These are phyloP conservation scores for Ciconia boyciana DNA, from an alignment of 2,113 vertebrate species.

Conservation along the genomic window DNA sequence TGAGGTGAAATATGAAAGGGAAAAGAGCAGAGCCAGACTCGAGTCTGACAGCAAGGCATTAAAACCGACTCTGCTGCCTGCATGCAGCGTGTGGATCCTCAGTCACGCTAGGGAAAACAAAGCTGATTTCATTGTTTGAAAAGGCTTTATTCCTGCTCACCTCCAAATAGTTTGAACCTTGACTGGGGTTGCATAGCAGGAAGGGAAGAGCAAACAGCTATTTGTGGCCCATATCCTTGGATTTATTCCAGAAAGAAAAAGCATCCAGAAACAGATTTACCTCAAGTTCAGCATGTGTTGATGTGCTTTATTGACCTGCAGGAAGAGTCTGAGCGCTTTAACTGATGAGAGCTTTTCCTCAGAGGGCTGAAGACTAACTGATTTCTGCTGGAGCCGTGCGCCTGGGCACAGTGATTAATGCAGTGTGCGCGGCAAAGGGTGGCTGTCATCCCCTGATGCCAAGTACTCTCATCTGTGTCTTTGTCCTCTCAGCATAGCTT, in stretches of 20 bases:
- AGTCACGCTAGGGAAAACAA: neutral
- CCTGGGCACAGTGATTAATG: rapidly evolving
- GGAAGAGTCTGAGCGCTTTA: neutral
- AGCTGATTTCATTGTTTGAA: neutral
- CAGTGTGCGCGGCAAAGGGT: rapidly evolving
- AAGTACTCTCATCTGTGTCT: neutral
- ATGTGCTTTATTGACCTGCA: neutral
- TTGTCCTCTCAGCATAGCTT: neutral
- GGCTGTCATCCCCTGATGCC: neutral
- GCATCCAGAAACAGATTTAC: neutral
- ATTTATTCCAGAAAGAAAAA: neutral
- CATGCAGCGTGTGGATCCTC: rapidly evolving
- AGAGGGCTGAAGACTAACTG: neutral
- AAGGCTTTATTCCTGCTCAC: neutral
- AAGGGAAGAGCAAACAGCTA: neutral
- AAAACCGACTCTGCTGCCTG: neutral
- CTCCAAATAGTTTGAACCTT: neutral
- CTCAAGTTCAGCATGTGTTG: neutral
- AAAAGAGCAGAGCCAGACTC: neutral
- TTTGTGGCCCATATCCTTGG: neutral
- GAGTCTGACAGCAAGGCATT: neutral
- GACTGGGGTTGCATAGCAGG: neutral
- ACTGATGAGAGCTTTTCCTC: neutral
- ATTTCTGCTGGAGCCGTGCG: neutral
- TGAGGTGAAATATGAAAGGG: neutral